Evolutionary conservation across 2,113 vertebrate species (phyloP).

Genomic region (Nibea albiflora): DNA sequence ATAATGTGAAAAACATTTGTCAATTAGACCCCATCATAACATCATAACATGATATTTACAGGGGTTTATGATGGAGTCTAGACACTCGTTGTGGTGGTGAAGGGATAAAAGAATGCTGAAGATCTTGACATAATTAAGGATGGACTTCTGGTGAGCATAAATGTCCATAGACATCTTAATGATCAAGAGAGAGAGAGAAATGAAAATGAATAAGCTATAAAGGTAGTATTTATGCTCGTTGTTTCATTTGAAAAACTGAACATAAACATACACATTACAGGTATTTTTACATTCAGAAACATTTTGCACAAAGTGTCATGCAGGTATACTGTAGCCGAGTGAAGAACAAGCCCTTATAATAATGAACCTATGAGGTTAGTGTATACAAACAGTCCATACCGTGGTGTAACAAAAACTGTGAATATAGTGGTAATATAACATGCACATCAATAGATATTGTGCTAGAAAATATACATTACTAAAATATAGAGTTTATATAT

Average conservation of each 20-base stretch:
- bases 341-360: neutral
- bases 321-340: neutral
- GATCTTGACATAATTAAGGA: too few species aligned
- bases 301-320: neutral
- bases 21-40: too few species aligned
- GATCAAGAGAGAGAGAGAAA: too few species aligned
- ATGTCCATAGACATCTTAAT: too few species aligned
- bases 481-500: conserved; percentile 1
- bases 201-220: too few species aligned
- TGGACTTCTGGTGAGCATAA: too few species aligned
- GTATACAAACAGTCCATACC: neutral
- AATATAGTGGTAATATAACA: neutral
- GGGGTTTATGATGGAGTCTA: too few species aligned
- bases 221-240: too few species aligned
- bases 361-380: conserved; percentile 17
- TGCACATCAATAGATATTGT: neutral
- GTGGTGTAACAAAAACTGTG: neutral
- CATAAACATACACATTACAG: conserved; percentile 6
- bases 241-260: conserved; percentile 1
- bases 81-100: too few species aligned
- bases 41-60: too few species aligned
- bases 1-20: too few species aligned
- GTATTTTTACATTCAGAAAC: conserved; percentile 11
- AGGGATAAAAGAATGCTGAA: too few species aligned
- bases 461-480: neutral